Base-by-base conservation (phyloP, 1,140 invertebrate genomes). In the Drosophila repletoides region DNA sequence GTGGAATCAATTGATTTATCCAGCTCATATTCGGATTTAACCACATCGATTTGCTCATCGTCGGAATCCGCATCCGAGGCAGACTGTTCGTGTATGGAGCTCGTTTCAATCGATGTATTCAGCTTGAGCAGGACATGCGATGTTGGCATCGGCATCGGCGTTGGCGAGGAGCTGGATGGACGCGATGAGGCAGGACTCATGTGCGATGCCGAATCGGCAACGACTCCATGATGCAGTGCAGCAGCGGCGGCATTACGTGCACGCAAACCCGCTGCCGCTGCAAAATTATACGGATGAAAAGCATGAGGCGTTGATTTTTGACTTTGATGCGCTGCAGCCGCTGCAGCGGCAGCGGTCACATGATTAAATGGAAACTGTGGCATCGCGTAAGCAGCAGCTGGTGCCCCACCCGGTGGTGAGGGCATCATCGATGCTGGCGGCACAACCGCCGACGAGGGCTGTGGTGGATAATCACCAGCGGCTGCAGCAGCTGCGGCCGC, bases 31-130 rank as follows among this genome's bases (percentile, higher is more conserved):
- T 95, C 95, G 12, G 94, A 95, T 81, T 94, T 94, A 0, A 95
- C 93, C 31, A 95, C 95, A 61, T 95, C 95, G 61, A 94, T 94
- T 36, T 92, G 92, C 74, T 94, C 93, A 52, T 94, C 93, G 21
- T 94, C 92, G 4, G 92, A 93, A 34, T 93, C 93, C 58, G 92
- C 93, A 36, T 93, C 93, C 65, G 93, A 93, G n/a, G 93, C 93
- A 28, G 91, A 90, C 31, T 93, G 92, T 40, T 94, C 93, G 49
- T 93, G 92, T 1, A 92, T 92, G 3, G 93, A 94, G 74, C 93
- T 93, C 1, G 92, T 91, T 84, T 92, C 92, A 1, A 88, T 88
- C 5, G 91, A 92, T 41, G 91, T 92, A 9, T 92, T 91, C 75
- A 92, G 90, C 59, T 91, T 91, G 76, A 92, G 91, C 41, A 75